Percentiles rank a stretch among this genome's conserved stretches.
phyloP scores from a whole-genome alignment of 2,113 vertebrate genomes.

The Melanerpes formicivorus region DNA sequence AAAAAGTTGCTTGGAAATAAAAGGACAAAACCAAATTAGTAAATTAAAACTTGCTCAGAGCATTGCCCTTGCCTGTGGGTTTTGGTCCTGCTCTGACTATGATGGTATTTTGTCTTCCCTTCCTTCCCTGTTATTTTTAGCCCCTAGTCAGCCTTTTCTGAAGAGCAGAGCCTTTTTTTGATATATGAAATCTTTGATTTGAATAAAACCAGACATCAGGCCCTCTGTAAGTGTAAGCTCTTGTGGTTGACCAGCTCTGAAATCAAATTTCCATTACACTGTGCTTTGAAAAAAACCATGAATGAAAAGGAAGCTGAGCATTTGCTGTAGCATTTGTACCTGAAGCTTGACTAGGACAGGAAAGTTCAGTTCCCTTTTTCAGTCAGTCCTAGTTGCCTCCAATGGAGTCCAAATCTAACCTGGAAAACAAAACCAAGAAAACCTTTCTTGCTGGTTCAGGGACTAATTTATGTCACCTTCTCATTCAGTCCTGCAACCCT shows the following conservation, averaged over 20 bases:
- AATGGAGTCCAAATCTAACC: background rate
- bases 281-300: background rate
- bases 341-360: background rate
- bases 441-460: background rate
- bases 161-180: background rate
- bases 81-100: background rate
- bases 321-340: background rate
- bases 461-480: background rate
- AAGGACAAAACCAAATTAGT: background rate
- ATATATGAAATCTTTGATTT: background rate
- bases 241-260: background rate
- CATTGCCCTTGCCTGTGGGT: background rate
- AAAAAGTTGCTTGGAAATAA: background rate
- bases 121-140: background rate
- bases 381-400: background rate
- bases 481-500: background rate
- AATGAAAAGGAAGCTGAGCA: background rate
- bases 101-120: background rate
- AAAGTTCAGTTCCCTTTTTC: background rate
- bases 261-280: background rate
- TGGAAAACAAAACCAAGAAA: background rate
- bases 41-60: background rate
- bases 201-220: background rate
- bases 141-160: background rate
- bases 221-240: background rate